phyloP scores from a whole-genome alignment of 2,888 invertebrate species.

The Trilocha varians region DNA sequence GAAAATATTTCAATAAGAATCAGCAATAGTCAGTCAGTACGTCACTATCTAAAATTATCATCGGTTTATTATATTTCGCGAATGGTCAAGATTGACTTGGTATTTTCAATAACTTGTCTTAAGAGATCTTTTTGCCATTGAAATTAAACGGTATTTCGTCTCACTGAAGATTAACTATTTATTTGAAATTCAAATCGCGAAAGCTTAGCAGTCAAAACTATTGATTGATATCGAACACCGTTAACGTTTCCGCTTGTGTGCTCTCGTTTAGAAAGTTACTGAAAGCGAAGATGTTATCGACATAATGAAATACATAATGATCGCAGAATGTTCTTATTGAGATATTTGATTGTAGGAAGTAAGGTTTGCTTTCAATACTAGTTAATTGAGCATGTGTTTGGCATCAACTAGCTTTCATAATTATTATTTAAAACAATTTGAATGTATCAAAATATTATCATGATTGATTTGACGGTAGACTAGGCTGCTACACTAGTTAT shows the following conservation, averaged over 20 bases:
- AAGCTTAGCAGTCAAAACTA: background rate
- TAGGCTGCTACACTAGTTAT: background rate
- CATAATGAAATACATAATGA: constrained; percentile 8
- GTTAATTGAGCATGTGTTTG: background rate
- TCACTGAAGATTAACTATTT: background rate
- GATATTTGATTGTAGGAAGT: background rate
- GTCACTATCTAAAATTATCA: too few relatives aligned
- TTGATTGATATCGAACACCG: background rate
- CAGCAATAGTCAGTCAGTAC: background rate
- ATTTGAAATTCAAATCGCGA: background rate
- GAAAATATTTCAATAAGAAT: constrained; percentile 40
- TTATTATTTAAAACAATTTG: background rate
- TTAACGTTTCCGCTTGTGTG: background rate
- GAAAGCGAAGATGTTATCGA: background rate
- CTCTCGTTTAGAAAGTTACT: background rate
- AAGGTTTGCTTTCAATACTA: background rate
- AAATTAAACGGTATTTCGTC: too few relatives aligned
- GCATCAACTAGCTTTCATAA: background rate
- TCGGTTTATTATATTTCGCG: too few relatives aligned
- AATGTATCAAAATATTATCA: background rate
- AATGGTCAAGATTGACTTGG: too few relatives aligned
- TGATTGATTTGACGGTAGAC: background rate
- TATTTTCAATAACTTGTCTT: too few relatives aligned
- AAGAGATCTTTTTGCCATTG: too few relatives aligned
- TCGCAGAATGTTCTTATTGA: background rate